Conservation (phyloP, 2,888 invertebrate species). For the Athalia circularis region DNA sequence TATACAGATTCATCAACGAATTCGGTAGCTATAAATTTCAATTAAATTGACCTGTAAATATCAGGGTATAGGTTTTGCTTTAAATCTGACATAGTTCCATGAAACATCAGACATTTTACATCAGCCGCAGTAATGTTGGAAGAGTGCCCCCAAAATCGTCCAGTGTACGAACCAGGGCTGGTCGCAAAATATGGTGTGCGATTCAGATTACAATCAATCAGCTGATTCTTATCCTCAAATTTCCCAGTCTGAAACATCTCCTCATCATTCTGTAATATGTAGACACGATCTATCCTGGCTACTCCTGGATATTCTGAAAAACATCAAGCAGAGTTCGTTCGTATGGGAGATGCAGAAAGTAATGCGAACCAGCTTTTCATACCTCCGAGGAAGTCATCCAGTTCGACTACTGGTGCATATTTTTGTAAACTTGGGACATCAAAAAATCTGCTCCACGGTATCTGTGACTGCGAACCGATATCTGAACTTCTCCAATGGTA, state of each 20-base stretch:
- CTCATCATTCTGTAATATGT: conserved; percentile 89
- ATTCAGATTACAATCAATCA: conserved; percentile 74
- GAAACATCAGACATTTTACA: conserved; percentile 87
- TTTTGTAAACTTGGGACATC: conserved; percentile 85
- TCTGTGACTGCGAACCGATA: conserved; percentile 77
- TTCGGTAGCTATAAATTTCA: background rate
- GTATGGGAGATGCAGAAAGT: conserved; percentile 1
- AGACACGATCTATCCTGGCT: conserved; percentile 83
- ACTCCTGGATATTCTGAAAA: conserved; percentile 73
- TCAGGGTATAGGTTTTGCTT: conserved; percentile 78
- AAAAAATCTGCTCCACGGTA: conserved; percentile 92
- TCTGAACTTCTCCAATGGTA: conserved; percentile 90
- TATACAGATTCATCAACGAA: background rate
- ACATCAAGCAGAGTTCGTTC: conserved; percentile 42
- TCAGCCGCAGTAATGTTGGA: conserved; percentile 80
- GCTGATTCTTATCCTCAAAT: conserved; percentile 89
- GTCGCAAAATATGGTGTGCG: conserved; percentile 64
- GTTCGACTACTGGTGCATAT: conserved; percentile 91
- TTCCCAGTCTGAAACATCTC: conserved; percentile 88
- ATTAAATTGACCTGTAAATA: conserved; percentile 70
- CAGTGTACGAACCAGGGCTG: conserved; percentile 70
- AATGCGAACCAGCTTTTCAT: conserved; percentile 48
- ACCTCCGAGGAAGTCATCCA: conserved; percentile 86
- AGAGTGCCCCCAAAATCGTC: conserved; percentile 83
- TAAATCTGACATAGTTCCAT: conserved; percentile 84